Percentiles rank a stretch among this genome's conserved stretches.
Evolutionary conservation across 2,888 invertebrate species (phyloP).

Genomic region (Acanthopleura granulata): DNA sequence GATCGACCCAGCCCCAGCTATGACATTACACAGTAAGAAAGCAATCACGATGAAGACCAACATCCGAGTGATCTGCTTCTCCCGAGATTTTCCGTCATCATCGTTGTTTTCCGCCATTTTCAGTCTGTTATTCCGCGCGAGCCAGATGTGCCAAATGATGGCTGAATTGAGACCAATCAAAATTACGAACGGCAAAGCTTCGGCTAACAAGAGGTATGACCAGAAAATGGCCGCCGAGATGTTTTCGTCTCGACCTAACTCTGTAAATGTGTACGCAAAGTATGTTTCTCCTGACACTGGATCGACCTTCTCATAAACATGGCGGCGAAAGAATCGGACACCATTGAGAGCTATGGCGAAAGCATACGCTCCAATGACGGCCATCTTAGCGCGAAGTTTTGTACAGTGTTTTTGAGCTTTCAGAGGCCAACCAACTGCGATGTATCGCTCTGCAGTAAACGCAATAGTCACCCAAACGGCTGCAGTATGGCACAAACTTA

Average conservation of each 20-base stretch:
- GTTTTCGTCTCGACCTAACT: background rate
- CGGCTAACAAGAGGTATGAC: background rate
- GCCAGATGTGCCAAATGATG: background rate
- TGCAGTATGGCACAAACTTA: background rate
- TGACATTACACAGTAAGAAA: background rate
- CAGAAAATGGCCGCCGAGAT: background rate
- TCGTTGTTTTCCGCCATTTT: background rate
- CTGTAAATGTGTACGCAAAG: background rate
- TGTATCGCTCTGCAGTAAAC: background rate
- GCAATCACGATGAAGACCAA: background rate
- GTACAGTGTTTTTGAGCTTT: slow-evolving; percentile 6
- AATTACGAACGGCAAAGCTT: background rate
- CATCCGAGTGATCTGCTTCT: background rate
- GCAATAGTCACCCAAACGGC: background rate
- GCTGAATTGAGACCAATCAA: background rate
- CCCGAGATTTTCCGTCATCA: background rate
- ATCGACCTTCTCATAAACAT: background rate
- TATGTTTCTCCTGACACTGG: background rate
- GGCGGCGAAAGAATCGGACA: background rate
- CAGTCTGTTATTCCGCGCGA: background rate
- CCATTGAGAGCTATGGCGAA: background rate
- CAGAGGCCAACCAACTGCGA: background rate
- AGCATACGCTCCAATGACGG: background rate
- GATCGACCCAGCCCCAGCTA: background rate
- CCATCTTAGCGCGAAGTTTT: background rate